Evolutionary conservation across 2,888 invertebrate species (phyloP).

Genomic region (Alentia gelatinosa): DNA sequence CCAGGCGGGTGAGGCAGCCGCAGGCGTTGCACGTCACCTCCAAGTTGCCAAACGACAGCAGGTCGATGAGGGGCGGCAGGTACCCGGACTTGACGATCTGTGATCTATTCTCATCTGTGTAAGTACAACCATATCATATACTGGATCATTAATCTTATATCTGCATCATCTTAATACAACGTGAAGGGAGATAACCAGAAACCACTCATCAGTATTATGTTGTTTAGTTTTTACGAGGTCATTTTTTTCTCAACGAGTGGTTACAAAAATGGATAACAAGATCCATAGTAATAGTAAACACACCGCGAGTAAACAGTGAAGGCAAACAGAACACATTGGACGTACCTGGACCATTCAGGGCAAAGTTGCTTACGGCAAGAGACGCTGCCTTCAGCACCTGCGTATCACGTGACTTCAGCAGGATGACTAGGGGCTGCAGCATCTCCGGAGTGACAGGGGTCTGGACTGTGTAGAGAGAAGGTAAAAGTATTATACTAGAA

Average conservation of each 20-base stretch:
- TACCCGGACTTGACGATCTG: conserved; percentile 69
- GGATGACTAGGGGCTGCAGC: conserved; percentile 69
- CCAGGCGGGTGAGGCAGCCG: conserved; percentile 74
- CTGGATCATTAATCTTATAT: too few relatives aligned
- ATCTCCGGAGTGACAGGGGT: conserved; percentile 66
- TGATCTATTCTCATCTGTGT: conserved; percentile 60
- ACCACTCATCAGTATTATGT: too few relatives aligned
- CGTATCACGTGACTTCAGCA: conserved; percentile 68
- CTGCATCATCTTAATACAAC: too few relatives aligned
- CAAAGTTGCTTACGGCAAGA: conserved; percentile 75
- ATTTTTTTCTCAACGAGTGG: too few relatives aligned
- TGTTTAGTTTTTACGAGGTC: too few relatives aligned
- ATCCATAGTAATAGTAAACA: too few relatives aligned
- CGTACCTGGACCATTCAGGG: conserved; percentile 71
- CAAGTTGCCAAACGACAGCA: conserved; percentile 67
- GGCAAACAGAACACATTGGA: too few relatives aligned
- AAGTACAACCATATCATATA: not conserved
- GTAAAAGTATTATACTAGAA: too few relatives aligned
- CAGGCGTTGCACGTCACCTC: conserved; percentile 76
- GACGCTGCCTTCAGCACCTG: conserved; percentile 72
- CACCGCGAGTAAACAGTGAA: too few relatives aligned
- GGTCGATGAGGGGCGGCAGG: conserved; percentile 67
- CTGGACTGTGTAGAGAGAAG: too few relatives aligned
- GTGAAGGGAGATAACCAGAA: too few relatives aligned
- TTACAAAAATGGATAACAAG: too few relatives aligned